A percentile compares a stretch with the other conserved stretches of the same genome.
Evolutionary conservation across 2,888 invertebrate genomes (phyloP).

Genomic region (Tryphoninae sp.): DNA sequence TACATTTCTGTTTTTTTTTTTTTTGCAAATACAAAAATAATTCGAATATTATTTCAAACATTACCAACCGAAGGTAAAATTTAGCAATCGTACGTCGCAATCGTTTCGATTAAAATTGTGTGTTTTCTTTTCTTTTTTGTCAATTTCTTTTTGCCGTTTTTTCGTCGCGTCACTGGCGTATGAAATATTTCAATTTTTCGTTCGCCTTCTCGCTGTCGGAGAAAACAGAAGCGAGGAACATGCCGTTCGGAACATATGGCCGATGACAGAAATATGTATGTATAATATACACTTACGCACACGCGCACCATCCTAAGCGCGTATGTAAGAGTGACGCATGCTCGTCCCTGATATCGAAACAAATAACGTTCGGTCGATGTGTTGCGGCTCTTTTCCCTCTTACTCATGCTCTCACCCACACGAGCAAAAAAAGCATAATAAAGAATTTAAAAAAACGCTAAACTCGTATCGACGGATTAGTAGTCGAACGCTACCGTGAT

Average conservation of each 20-base stretch:
- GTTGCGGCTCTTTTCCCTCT: slow-evolving; percentile 40
- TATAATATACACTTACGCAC: slow-evolving; percentile 25
- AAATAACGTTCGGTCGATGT: slow-evolving; percentile 50
- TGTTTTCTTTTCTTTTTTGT: background rate
- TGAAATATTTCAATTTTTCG: slow-evolving; percentile 12
- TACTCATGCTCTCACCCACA: slow-evolving; percentile 16
- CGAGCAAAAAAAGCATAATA: background rate
- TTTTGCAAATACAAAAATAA: background rate
- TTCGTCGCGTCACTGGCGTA: background rate
- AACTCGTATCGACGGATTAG: slow-evolving; percentile 31
- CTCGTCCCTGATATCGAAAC: slow-evolving; percentile 60
- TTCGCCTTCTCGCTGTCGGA: background rate
- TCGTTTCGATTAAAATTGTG: background rate
- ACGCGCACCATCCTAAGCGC: slow-evolving; percentile 13
- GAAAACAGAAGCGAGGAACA: slow-evolving; percentile 16
- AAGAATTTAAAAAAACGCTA: slow-evolving; percentile 8
- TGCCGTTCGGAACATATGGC: slow-evolving; percentile 53
- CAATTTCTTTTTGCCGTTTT: background rate
- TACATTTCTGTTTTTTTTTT: background rate
- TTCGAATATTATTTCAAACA: background rate
- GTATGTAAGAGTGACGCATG: slow-evolving; percentile 60
- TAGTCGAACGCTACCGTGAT: slow-evolving; percentile 2
- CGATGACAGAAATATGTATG: slow-evolving; percentile 43
- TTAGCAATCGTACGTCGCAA: background rate
- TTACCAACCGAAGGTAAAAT: background rate